These are phyloP conservation scores for Melanitta fusca DNA, from an alignment of 2,797 vertebrate species.

Conservation along the genomic window DNA sequence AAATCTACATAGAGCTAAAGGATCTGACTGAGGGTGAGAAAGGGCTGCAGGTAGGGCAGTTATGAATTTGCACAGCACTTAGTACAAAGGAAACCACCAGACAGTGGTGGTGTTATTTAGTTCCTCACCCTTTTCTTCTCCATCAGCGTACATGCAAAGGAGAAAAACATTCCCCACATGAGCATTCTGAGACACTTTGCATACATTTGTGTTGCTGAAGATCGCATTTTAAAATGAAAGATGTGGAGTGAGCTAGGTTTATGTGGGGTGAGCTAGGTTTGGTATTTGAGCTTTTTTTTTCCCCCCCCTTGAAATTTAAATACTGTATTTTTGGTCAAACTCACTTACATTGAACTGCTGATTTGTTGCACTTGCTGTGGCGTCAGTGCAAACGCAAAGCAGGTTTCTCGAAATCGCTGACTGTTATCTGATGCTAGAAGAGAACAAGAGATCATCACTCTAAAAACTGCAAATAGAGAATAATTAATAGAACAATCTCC, in stretches of 20 bases:
- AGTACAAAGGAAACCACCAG: not conserved
- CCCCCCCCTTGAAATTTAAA: not conserved
- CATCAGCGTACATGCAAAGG: not conserved
- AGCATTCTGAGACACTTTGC: not conserved
- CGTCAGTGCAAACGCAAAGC: conserved; percentile 97
- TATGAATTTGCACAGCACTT: not conserved
- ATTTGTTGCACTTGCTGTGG: conserved; percentile 99
- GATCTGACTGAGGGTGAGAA: not conserved
- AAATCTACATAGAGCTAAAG: not conserved
- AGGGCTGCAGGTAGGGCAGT: not conserved
- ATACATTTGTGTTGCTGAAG: not conserved
- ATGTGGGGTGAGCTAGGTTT: not conserved
- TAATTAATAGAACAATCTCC: not conserved
- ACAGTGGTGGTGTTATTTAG: not conserved
- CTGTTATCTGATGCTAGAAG: conserved; percentile 94
- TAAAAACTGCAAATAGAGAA: conserved; percentile 24
- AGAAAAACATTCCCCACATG: not conserved
- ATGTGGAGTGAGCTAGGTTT: not conserved
- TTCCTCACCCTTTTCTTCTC: not conserved
- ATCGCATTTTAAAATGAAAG: not conserved
- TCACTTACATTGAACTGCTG: conserved; percentile 97
- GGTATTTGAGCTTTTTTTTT: not conserved
- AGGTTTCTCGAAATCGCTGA: conserved; percentile 99
- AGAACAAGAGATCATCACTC: conserved; percentile 50
- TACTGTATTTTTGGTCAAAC: not conserved